A percentile compares a stretch with the other conserved stretches of the same genome.
Evolutionary conservation across 2,113 vertebrate genomes (phyloP).

Genomic region (Platycercus adscitus): DNA sequence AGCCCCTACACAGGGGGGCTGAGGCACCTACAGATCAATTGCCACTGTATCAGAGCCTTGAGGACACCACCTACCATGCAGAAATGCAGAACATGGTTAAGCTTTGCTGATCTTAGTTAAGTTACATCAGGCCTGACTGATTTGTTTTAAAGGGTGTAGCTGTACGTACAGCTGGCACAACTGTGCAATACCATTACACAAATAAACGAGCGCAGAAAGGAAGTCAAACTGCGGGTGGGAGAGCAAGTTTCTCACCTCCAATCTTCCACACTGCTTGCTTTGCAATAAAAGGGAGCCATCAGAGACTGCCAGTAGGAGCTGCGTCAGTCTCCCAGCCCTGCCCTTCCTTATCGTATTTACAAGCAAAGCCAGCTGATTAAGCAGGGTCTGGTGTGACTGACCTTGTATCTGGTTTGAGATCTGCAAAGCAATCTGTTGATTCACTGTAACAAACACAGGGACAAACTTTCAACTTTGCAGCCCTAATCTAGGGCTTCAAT

Average conservation of each 20-base stretch:
- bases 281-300: neutral
- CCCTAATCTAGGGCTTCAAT: neutral
- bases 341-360: neutral
- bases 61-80: neutral
- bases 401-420: slow-evolving; percentile 5
- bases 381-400: neutral
- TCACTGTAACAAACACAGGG: neutral
- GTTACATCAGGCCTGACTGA: neutral
- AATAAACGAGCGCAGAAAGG: neutral
- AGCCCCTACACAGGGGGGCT: neutral
- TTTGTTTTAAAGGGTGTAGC: neutral
- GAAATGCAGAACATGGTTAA: neutral
- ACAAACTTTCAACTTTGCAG: neutral
- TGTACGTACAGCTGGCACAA: neutral
- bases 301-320: neutral
- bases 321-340: neutral
- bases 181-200: neutral
- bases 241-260: neutral
- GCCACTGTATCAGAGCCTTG: neutral
- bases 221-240: neutral
- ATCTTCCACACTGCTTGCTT: neutral
- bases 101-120: neutral
- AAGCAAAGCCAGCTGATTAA: slow-evolving; percentile 37
- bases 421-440: neutral
- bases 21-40: neutral